Evolutionary conservation across 2,113 vertebrate species (phyloP), one percentile per base, ranked within the genome.

Genomic region (Hepsetus odoe): DNA sequence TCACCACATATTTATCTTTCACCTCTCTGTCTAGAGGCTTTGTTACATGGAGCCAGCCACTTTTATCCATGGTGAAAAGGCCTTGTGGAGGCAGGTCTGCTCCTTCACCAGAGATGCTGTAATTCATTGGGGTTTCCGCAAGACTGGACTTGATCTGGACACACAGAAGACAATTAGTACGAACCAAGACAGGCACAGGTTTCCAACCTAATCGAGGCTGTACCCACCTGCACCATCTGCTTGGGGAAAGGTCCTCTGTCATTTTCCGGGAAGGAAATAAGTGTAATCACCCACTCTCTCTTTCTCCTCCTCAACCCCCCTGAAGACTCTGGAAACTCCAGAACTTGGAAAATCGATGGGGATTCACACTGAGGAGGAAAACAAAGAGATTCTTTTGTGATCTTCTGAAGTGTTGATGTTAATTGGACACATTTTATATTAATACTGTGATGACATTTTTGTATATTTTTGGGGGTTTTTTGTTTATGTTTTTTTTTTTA

Each of bases 241-340:
- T 16, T 1, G 0, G 93, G 93, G 66, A 76, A 93, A 0, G 20
- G 64, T 55, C 90, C 90, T 70, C 42, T 80, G 0, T 6, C 0
- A 32, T 91, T 88, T 74, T 94, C 92, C 0, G 30, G 0, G 53
- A 91, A 12, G 24, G 0, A 64, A 5, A 92, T 11, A 0, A 59
- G 42, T 32, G 90, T 92, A 80, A 91, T 89, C 12, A 91, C 76
- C 92, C 91, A 93, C 0, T 76, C 91, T 79, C 92, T 89, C 81
- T 93, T 93, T 51, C 56, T 84, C 65, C 92, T 90, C 35, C 10
- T 89, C 38, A 90, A 74, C 0, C 89, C 91, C 35, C 1, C 3
- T 49, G 3, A 66, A 3, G 83, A 56, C 32, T 76, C 82, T 6
- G 83, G 88, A 64, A 93, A 92, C 24, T 20, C 1, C 58, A 93